Conservation (phyloP, 1,140 invertebrate genomes). For the Stegodyphus dumicola region DNA sequence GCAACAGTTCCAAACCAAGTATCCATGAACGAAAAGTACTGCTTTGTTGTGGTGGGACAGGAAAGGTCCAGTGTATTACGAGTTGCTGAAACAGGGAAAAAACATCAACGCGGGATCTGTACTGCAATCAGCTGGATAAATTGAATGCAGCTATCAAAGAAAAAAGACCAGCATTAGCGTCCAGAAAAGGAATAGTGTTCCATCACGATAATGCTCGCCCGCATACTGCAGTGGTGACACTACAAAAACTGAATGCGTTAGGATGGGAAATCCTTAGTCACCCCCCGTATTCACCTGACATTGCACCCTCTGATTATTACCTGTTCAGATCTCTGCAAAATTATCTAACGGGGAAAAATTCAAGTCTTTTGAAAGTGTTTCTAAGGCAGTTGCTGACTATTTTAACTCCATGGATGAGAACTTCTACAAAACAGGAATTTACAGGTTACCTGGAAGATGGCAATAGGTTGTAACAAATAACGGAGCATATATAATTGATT, state of each 20-base stretch:
- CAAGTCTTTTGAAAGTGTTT: slow-evolving; percentile 21
- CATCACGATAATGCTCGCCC: slow-evolving; percentile 4
- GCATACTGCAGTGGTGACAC: slow-evolving; percentile 11
- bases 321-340: slow-evolving; percentile 32
- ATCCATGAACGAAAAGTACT: no score
- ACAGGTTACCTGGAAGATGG: background rate
- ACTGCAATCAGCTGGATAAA: slow-evolving; percentile 33
- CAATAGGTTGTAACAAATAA: slow-evolving; percentile 13
- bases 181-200: background rate
- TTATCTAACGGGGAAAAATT: background rate
- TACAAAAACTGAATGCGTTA: slow-evolving; percentile 6
- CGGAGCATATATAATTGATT: slow-evolving; percentile 16
- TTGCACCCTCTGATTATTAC: slow-evolving; percentile 66
- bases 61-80: no score
- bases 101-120: no score
- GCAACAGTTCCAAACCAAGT: no score
- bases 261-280: slow-evolving; percentile 56
- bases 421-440: slow-evolving; percentile 13
- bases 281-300: slow-evolving; percentile 67
- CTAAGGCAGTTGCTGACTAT: slow-evolving; percentile 13
- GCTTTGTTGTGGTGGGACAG: no score
- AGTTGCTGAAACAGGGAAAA: no score
- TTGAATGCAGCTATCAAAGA: slow-evolving; percentile 35
- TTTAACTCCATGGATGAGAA: slow-evolving; percentile 6
- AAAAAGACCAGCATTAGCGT: background rate